phyloP scores from a whole-genome alignment of 2,888 invertebrate species.

The Entomobrya multifasciata region DNA sequence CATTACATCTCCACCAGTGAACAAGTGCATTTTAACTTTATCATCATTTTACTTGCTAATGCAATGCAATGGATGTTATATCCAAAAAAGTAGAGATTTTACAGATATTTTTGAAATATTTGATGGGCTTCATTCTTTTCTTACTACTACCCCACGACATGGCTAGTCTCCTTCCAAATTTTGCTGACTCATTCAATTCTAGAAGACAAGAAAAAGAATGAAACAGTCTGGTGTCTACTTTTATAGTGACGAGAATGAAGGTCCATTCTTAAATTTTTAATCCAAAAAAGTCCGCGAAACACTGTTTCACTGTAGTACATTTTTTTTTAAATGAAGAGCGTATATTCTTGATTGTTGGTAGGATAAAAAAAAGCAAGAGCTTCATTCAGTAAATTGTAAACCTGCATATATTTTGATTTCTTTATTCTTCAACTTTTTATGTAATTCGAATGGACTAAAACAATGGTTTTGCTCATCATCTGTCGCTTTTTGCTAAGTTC shows the following conservation, averaged over 20 bases:
- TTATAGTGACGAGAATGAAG: background rate
- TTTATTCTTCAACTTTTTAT: background rate
- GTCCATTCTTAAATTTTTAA: slow-evolving; percentile 51
- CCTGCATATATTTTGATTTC: background rate
- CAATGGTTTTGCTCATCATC: slow-evolving; percentile 40
- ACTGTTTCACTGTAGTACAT: too few relatives aligned
- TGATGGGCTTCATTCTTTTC: slow-evolving; percentile 20
- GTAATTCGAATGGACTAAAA: background rate
- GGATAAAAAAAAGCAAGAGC: too few relatives aligned
- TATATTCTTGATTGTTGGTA: too few relatives aligned
- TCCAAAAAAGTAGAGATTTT: slow-evolving; percentile 16
- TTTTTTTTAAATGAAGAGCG: too few relatives aligned
- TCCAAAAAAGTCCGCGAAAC: background rate
- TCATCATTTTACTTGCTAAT: background rate
- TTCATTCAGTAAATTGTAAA: slow-evolving; percentile 17
- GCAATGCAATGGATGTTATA: background rate
- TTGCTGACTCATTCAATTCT: slow-evolving; percentile 70
- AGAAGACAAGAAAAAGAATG: slow-evolving; percentile 47
- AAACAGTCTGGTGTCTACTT: slow-evolving; percentile 21
- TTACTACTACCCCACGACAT: slow-evolving; percentile 1
- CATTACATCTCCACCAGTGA: slow-evolving; percentile 69
- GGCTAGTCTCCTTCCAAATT: slow-evolving; percentile 20
- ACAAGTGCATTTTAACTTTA: slow-evolving; percentile 29
- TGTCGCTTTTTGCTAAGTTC: slow-evolving; percentile 13
- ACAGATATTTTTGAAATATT: background rate